Base-by-base conservation (phyloP, 2,888 invertebrate species). In the Hermaeophaga mercurialis region DNA sequence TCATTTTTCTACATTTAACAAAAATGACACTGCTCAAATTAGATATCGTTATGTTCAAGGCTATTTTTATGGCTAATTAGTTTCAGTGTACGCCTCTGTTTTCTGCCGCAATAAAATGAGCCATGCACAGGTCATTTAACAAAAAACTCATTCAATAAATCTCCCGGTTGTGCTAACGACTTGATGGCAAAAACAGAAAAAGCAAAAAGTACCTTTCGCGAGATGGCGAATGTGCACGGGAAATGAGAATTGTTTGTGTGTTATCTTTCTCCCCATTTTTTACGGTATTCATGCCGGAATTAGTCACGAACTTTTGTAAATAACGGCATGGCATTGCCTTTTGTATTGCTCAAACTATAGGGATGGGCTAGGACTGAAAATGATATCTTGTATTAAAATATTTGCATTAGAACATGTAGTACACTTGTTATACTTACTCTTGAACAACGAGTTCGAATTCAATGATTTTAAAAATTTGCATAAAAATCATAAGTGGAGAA, bases 121-220 rank as follows among this genome's bases (percentile, higher is more conserved):
- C 24, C 43, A 14, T 50, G 50, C 49, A 49, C 60, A 53, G 57
- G 48, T 54, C 60, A 50, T 60, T 60, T 60, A 60, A 55, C 60
- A 60, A 60, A 57, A 60, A 60, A 54, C 57, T 53, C 57, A 57
- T 60, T 52, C 57, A 50, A 60, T 60, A 60, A 60, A 60, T 60
- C 60, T 55, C 48, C 46, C 49, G 31, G 52, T 48, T 47, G 43
- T 55, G 54, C 53, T 60, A 60, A 57, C 60, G 60, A 57, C 54
- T 55, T 49, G 39, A 60, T 60, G 57, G 60, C 60, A 49, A 54
- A 56, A 59, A 53, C 39, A 57, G 46, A 57, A 54, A 28, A 41
- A 38, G 33, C 33, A 14, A 50, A 50, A 41, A 50, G 28, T 39
- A 50, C 50, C 50, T 33, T 43, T 43, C 43, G 43, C 43, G 43